A percentile compares a stretch with the other conserved stretches of the same genome.
Evolutionary conservation across 2,888 invertebrate species (phyloP).

Genomic region (Rutpela maculata): DNA sequence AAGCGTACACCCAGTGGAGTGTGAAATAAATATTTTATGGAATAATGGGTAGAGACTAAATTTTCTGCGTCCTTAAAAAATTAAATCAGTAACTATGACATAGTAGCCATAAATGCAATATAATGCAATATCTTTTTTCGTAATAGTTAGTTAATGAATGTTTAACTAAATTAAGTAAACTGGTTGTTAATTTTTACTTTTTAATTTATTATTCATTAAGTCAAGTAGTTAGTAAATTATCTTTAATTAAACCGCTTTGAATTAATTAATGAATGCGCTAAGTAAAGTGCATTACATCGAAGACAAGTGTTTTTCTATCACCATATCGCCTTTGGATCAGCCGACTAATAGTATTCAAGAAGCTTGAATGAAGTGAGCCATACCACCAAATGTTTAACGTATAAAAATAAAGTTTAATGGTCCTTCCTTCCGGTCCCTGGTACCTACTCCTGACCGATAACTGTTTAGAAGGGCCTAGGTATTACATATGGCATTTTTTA

Average conservation of each 20-base stretch:
- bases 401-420: conserved; percentile 53
- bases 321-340: neutral
- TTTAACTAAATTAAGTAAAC: conserved; percentile 1
- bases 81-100: no score
- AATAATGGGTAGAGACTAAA: no score
- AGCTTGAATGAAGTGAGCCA: conserved; percentile 42
- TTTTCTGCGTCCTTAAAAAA: no score
- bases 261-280: conserved; percentile 3
- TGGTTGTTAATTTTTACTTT: neutral
- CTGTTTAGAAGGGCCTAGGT: conserved; percentile 31
- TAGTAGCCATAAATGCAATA: no score
- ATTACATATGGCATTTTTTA: conserved; percentile 18
- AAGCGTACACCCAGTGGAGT: no score
- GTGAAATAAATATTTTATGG: no score
- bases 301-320: conserved; percentile 10
- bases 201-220: neutral
- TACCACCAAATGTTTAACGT: conserved; percentile 45
- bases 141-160: neutral
- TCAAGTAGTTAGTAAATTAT: neutral
- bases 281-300: neutral
- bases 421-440: conserved; percentile 47
- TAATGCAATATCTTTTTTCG: no score
- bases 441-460: conserved; percentile 49
- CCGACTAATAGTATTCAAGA: conserved; percentile 19
- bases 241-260: neutral